A percentile compares a stretch with the other conserved stretches of the same genome.
Conservation (phyloP, 2,797 vertebrate species). For the Eulemur albifrons region DNA sequence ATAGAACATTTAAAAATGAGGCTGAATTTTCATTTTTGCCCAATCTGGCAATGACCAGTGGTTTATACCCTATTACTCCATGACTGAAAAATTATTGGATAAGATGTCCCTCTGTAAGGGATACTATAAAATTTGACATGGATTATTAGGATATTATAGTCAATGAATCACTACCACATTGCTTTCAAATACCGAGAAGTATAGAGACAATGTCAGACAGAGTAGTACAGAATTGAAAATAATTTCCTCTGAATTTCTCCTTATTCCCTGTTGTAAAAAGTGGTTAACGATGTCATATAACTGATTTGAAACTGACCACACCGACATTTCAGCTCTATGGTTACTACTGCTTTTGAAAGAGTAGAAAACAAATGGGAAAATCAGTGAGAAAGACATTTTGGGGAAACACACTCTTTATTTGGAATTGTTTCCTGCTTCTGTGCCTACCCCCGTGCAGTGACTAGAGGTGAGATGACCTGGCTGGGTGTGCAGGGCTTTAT, state of each 20-base stretch:
- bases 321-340: background rate
- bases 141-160: background rate
- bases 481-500: background rate
- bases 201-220: background rate
- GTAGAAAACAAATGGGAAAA: background rate
- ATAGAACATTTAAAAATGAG: conserved; percentile 23
- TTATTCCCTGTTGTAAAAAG: background rate
- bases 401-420: background rate
- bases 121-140: background rate
- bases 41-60: background rate
- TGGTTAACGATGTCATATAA: background rate
- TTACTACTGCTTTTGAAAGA: background rate
- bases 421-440: background rate
- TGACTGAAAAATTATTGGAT: conserved; percentile 13
- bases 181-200: background rate
- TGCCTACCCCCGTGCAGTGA: background rate
- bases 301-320: background rate
- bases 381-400: background rate
- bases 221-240: background rate
- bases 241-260: background rate
- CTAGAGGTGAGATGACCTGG: no score
- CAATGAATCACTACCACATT: background rate
- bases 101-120: background rate
- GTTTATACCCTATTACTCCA: background rate
- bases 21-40: background rate